Percentiles rank a stretch among this genome's conserved stretches.
These are phyloP conservation scores for Tiphia femorata DNA, from an alignment of 2,888 invertebrate genomes.

Conservation along the genomic window DNA sequence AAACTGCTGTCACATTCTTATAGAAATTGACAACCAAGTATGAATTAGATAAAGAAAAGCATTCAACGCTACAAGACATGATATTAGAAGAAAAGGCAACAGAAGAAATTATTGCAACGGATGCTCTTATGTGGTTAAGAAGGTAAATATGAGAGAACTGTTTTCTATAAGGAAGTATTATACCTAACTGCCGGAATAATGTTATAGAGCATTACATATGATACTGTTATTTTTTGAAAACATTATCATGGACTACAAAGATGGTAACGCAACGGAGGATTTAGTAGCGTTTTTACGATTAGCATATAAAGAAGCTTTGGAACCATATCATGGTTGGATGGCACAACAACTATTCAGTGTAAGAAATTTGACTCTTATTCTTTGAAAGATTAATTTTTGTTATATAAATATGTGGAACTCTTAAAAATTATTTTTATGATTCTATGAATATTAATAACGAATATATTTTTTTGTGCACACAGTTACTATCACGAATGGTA, in stretches of 20 bases:
- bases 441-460: too few species aligned
- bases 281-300: constrained; percentile 75
- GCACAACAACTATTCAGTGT: constrained; percentile 81
- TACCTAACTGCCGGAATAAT: constrained; percentile 14
- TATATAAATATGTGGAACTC: background rate
- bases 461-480: constrained; percentile 26
- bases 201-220: constrained; percentile 75
- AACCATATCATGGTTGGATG: constrained; percentile 82
- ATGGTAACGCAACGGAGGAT: constrained; percentile 71
- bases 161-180: too few species aligned
- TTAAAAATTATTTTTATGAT: background rate
- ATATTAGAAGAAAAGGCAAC: constrained; percentile 74
- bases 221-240: constrained; percentile 74
- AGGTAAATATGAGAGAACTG: constrained; percentile 74
- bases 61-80: constrained; percentile 78
- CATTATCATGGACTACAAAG: constrained; percentile 71
- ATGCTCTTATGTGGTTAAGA: constrained; percentile 82
- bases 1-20: constrained; percentile 24
- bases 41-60: constrained; percentile 70
- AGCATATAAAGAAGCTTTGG: constrained; percentile 80
- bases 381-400: background rate
- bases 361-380: constrained; percentile 32
- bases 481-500: constrained; percentile 77
- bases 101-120: constrained; percentile 70
- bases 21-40: constrained; percentile 77